These are phyloP conservation scores for Drosophila robusta DNA, from an alignment of 2,888 invertebrate genomes.

Conservation along the genomic window DNA sequence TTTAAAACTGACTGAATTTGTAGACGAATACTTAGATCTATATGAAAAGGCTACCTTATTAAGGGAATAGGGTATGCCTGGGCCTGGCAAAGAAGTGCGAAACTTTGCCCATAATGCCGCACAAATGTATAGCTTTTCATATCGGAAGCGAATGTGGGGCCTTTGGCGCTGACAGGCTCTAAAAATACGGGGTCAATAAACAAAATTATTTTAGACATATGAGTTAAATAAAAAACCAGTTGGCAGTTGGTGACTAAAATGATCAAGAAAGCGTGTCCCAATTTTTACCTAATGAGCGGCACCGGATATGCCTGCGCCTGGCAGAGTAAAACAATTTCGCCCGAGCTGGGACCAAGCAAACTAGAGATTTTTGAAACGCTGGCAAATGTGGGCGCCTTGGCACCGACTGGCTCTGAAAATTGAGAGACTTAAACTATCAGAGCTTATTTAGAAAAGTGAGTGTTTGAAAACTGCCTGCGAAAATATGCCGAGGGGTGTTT, in stretches of 20 bases:
- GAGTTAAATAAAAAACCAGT: conserved; percentile 24
- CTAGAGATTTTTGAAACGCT: conserved; percentile 88
- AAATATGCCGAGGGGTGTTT: too few relatives aligned
- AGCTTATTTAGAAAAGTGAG: background rate
- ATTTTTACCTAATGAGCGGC: conserved; percentile 88
- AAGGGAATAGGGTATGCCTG: conserved; percentile 90
- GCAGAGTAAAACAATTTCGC: conserved; percentile 89
- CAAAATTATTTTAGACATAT: background rate
- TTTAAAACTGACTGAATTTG: conserved; percentile 24
- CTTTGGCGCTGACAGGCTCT: conserved; percentile 87
- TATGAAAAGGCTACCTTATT: conserved; percentile 87
- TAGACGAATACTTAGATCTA: conserved; percentile 5
- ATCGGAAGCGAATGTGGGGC: conserved; percentile 79
- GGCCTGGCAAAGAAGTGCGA: conserved; percentile 89
- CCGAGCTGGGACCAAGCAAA: conserved; percentile 86
- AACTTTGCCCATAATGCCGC: conserved; percentile 85
- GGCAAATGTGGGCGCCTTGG: conserved; percentile 88
- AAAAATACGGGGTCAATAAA: conserved; percentile 39
- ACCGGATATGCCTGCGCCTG: conserved; percentile 91
- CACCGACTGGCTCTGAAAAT: conserved; percentile 87
- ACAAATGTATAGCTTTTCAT: conserved; percentile 83
- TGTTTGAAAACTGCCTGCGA: conserved; percentile 40
- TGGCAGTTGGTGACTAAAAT: conserved; percentile 81
- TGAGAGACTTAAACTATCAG: background rate
- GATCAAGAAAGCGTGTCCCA: background rate